Conservation (phyloP, 2,797 vertebrate genomes). For the Sebastiscus tertius region DNA sequence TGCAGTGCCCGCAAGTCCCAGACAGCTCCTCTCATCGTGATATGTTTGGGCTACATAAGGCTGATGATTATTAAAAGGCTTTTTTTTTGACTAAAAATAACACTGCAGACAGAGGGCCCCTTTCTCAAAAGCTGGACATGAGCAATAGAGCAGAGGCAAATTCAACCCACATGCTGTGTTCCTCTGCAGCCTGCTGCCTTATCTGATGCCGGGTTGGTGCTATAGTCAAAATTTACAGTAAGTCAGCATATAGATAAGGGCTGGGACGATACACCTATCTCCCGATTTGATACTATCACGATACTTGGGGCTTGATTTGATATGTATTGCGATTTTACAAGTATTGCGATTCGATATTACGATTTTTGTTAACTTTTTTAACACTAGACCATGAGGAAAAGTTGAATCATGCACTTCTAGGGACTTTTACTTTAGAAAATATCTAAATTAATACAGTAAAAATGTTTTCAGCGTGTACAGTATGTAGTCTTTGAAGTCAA, state of each 20-base stretch:
- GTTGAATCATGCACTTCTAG: background rate
- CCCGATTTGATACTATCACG: no score
- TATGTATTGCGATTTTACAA: accelerated
- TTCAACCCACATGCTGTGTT: slow-evolving; percentile 66
- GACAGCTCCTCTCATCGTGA: slow-evolving; percentile 60
- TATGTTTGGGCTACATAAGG: slow-evolving; percentile 68
- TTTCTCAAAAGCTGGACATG: slow-evolving; percentile 59
- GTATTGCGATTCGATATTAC: no score
- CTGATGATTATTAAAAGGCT: slow-evolving; percentile 78
- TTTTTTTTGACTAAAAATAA: slow-evolving; percentile 76
- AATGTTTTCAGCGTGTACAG: no score
- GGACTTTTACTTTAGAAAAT: no score
- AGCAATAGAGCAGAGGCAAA: slow-evolving; percentile 62
- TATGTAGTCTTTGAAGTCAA: no score
- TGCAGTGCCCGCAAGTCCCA: slow-evolving; percentile 61
- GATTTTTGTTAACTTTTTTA: no score
- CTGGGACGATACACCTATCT: no score
- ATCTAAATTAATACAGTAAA: no score
- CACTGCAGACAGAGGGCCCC: slow-evolving; percentile 64
- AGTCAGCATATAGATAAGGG: slow-evolving; percentile 38
- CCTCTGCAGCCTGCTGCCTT: slow-evolving; percentile 55
- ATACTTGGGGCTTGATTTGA: accelerated
- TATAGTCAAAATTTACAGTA: slow-evolving; percentile 71
- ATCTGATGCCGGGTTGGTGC: slow-evolving; percentile 58
- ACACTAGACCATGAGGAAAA: no score